Conservation (phyloP, 2,888 invertebrate genomes). For the Drosophila atripex region DNA sequence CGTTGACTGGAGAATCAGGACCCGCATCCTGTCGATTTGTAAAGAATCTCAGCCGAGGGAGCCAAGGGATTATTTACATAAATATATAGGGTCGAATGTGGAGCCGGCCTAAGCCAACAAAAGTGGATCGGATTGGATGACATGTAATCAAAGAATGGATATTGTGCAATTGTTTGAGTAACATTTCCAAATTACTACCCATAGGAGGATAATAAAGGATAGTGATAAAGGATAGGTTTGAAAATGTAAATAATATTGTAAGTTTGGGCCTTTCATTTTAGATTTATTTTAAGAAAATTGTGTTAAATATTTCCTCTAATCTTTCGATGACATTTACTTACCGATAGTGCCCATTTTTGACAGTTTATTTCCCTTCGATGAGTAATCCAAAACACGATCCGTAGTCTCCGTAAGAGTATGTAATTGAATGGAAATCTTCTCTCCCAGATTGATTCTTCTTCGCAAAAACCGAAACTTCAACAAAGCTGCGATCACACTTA, state of each 20-base stretch:
- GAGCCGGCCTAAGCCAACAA: slow-evolving; percentile 20
- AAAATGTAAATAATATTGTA: too few species aligned
- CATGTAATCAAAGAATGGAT: slow-evolving; percentile 19
- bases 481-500: slow-evolving; percentile 57
- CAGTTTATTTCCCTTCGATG: slow-evolving; percentile 15
- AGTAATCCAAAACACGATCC: slow-evolving; percentile 50
- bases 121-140: slow-evolving; percentile 28
- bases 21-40: slow-evolving; percentile 50
- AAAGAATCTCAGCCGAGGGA: slow-evolving; percentile 46
- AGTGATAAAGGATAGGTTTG: too few species aligned
- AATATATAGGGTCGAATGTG: slow-evolving; percentile 27
- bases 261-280: too few species aligned
- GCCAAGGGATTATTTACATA: slow-evolving; percentile 52
- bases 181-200: not conserved
- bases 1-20: slow-evolving; percentile 15
- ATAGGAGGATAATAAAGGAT: too few species aligned
- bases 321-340: slow-evolving; percentile 30
- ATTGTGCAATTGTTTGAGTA: slow-evolving; percentile 47
- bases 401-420: slow-evolving; percentile 21
- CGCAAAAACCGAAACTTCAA: slow-evolving; percentile 48
- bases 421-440: not conserved
- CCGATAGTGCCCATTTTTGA: slow-evolving; percentile 70
- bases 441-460: slow-evolving; percentile 7
- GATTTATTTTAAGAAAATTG: too few species aligned
- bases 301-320: too few species aligned